Conservation (phyloP, 1,140 invertebrate species). For the Pseudoatta argentina region DNA sequence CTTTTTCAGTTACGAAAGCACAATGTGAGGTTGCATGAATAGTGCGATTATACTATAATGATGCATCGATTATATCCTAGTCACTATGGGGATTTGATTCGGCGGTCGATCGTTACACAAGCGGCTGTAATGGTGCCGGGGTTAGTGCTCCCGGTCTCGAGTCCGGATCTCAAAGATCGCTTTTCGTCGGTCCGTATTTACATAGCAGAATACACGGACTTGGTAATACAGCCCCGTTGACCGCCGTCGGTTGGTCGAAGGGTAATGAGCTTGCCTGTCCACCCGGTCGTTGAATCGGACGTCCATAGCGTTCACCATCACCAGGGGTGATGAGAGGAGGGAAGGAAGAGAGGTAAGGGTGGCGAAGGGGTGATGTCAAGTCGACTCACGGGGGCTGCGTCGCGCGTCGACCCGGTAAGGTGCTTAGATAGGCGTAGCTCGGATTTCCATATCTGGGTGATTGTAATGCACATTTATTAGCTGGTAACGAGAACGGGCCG, state of each 20-base stretch:
- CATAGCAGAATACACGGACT: slow-evolving; percentile 82
- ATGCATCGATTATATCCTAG: slow-evolving; percentile 34
- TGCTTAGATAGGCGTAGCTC: slow-evolving; percentile 75
- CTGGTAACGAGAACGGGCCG: slow-evolving; percentile 74
- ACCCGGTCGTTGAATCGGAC: slow-evolving; percentile 48
- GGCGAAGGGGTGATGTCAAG: slow-evolving; percentile 28
- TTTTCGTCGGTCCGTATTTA: slow-evolving; percentile 85
- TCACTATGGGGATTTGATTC: slow-evolving; percentile 20
- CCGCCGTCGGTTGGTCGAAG: slow-evolving; percentile 66
- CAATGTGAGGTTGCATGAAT: slow-evolving; percentile 3
- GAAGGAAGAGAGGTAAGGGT: slow-evolving; percentile 6
- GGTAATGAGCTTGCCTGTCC: slow-evolving; percentile 66
- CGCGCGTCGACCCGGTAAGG: slow-evolving; percentile 56
- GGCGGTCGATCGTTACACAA: slow-evolving; percentile 33
- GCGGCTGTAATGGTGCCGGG: slow-evolving; percentile 30
- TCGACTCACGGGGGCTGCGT: slow-evolving; percentile 42
- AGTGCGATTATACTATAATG: slow-evolving; percentile 37
- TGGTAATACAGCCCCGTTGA: slow-evolving; percentile 76
- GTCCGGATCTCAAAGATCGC: slow-evolving; percentile 83
- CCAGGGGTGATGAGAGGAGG: neutral
- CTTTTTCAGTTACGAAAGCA: neutral
- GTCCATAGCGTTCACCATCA: slow-evolving; percentile 30
- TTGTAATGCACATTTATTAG: slow-evolving; percentile 84
- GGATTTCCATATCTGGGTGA: slow-evolving; percentile 84
- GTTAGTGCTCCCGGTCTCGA: slow-evolving; percentile 54